A percentile compares a stretch with the other conserved stretches of the same genome.
These are phyloP conservation scores for Tanaodytes sp. DNA, from an alignment of 2,888 invertebrate species.

Conservation along the genomic window DNA sequence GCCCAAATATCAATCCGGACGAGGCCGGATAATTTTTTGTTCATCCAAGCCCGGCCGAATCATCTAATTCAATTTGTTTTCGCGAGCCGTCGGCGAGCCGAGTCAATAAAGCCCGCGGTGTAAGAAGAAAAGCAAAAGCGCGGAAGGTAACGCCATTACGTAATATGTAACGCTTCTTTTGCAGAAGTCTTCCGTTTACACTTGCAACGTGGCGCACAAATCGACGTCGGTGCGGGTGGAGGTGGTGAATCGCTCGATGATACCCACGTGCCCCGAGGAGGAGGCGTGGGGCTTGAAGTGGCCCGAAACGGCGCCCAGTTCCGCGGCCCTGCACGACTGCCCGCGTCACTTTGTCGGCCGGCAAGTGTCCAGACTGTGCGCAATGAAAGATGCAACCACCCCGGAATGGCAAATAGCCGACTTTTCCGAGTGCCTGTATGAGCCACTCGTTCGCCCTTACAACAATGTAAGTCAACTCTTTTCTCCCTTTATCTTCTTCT, in stretches of 20 bases:
- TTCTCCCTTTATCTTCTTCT: constrained; percentile 13
- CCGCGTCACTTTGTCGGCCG: constrained; percentile 71
- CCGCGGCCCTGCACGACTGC: constrained; percentile 79
- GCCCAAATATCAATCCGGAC: too few relatives aligned
- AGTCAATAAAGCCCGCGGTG: too few relatives aligned
- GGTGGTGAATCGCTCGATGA: constrained; percentile 77
- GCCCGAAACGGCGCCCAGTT: constrained; percentile 83
- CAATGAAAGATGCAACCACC: constrained; percentile 77
- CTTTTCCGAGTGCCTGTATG: constrained; percentile 82
- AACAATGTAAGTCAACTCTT: constrained; percentile 75
- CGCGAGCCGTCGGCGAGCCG: too few relatives aligned
- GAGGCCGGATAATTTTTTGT: too few relatives aligned
- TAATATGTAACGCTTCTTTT: constrained; percentile 57
- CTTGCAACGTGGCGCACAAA: constrained; percentile 81
- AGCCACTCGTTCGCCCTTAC: constrained; percentile 78
- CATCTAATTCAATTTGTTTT: constrained; percentile 25
- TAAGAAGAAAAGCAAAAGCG: not conserved
- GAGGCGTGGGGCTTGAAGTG: constrained; percentile 77
- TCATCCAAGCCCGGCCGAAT: not conserved
- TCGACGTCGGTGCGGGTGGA: constrained; percentile 80
- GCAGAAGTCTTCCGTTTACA: constrained; percentile 84
- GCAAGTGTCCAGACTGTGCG: constrained; percentile 74
- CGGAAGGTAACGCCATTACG: too few relatives aligned
- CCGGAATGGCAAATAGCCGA: constrained; percentile 85
- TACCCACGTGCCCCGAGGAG: constrained; percentile 76